A percentile compares a stretch with the other conserved stretches of the same genome.
Evolutionary conservation across 2,888 invertebrate species (phyloP).

Genomic region (Philonicus albiceps): DNA sequence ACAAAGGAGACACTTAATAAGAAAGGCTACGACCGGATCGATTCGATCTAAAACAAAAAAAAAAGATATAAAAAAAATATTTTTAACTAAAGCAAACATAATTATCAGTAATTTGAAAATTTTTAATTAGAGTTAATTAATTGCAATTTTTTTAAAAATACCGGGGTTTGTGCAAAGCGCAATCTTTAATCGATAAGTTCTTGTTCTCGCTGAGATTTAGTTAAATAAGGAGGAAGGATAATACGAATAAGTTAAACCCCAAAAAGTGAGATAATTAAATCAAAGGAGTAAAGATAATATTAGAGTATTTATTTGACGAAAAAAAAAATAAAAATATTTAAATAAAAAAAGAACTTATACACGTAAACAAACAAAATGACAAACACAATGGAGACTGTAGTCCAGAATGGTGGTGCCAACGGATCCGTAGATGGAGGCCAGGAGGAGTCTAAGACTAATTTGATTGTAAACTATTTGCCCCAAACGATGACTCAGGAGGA

Average conservation of each 20-base stretch:
- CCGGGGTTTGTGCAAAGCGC: slow-evolving; percentile 63
- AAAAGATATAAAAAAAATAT: slow-evolving; percentile 51
- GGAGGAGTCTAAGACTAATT: slow-evolving; percentile 94
- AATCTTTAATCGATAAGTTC: slow-evolving; percentile 52
- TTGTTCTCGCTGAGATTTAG: slow-evolving; percentile 27
- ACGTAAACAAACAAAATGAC: slow-evolving; percentile 58
- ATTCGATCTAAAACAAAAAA: slow-evolving; percentile 57
- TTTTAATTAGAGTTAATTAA: slow-evolving; percentile 45
- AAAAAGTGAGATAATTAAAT: slow-evolving; percentile 58
- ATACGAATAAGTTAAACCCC: slow-evolving; percentile 49
- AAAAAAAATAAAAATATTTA: slow-evolving; percentile 51
- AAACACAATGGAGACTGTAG: slow-evolving; percentile 69
- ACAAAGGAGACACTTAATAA: neutral
- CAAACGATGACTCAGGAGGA: slow-evolving; percentile 95
- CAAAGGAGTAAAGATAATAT: slow-evolving; percentile 47
- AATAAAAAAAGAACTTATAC: slow-evolving; percentile 64
- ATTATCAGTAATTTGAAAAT: slow-evolving; percentile 18
- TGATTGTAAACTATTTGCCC: slow-evolving; percentile 94
- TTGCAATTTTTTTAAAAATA: slow-evolving; percentile 46
- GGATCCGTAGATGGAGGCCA: slow-evolving; percentile 71
- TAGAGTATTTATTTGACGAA: slow-evolving; percentile 40
- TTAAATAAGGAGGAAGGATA: slow-evolving; percentile 5
- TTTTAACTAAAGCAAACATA: slow-evolving; percentile 41
- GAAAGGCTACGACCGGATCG: slow-evolving; percentile 54
- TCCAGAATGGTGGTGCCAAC: slow-evolving; percentile 77